These are phyloP conservation scores for Melipona beecheii DNA, from an alignment of 2,888 invertebrate genomes.

Conservation along the genomic window DNA sequence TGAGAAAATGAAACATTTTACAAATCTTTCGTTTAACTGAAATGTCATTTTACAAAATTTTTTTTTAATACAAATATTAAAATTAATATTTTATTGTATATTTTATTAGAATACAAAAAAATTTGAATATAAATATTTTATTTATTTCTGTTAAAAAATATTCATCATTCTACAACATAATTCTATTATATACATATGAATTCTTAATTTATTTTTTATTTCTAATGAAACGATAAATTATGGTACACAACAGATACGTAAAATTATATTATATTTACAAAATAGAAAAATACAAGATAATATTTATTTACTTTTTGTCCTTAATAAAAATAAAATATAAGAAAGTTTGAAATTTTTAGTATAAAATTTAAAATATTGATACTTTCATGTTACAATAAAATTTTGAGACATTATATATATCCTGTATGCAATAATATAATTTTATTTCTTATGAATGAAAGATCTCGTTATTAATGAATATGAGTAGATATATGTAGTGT, in stretches of 20 bases:
- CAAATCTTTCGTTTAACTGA: background rate
- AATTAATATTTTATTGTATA: background rate
- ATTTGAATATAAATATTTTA: background rate
- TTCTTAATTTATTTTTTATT: background rate
- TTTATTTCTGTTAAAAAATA: too few species aligned
- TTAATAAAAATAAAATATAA: background rate
- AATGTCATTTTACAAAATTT: background rate
- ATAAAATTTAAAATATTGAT: background rate
- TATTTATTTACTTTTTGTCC: too few species aligned
- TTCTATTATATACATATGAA: too few species aligned
- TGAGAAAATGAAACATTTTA: background rate
- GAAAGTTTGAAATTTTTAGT: background rate
- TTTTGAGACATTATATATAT: background rate
- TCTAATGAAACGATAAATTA: background rate
- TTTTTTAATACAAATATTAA: background rate
- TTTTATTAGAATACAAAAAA: background rate
- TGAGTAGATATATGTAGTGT: background rate
- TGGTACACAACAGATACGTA: background rate
- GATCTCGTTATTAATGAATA: constrained; percentile 3
- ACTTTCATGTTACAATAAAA: background rate
- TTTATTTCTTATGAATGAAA: background rate
- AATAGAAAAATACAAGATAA: too few species aligned
- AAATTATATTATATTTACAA: background rate
- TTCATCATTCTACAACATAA: too few species aligned
- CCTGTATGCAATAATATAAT: background rate